Percentiles rank a stretch among this genome's conserved stretches.
phyloP scores from a whole-genome alignment of 2,113 vertebrate species.

The Leptodactylus fuscus region DNA sequence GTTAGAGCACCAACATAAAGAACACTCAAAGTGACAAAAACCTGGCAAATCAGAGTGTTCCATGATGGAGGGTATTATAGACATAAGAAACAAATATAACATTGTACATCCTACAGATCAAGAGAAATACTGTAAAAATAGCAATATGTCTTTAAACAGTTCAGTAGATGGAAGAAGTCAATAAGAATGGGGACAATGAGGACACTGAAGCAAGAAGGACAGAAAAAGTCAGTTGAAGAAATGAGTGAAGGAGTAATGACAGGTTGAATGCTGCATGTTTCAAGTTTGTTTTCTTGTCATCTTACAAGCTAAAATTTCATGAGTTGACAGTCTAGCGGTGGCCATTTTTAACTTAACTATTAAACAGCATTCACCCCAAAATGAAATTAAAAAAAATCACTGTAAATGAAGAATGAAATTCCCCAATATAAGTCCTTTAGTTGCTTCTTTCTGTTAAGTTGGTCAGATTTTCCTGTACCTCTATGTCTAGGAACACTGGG shows the following conservation, averaged over 20 bases:
- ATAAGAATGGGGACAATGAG: not conserved
- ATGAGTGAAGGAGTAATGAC: not conserved
- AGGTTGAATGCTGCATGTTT: conserved; percentile 55
- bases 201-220: not conserved
- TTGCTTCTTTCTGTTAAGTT: not conserved
- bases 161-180: conserved; percentile 40
- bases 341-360: not conserved
- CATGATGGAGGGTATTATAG: not conserved
- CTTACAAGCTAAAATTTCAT: not conserved
- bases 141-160: not conserved
- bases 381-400: not conserved
- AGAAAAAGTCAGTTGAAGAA: not conserved
- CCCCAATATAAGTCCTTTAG: not conserved
- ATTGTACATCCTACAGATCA: not conserved
- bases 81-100: not conserved
- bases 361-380: not conserved
- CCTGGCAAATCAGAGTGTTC: not conserved
- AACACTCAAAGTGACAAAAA: not conserved
- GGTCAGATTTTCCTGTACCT: not conserved
- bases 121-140: not conserved
- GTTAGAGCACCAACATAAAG: not conserved
- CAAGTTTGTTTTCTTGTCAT: conserved; percentile 48
- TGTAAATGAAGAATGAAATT: not conserved
- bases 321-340: not conserved
- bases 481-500: not conserved